These are phyloP conservation scores for Centroberyx gerrardi DNA, from an alignment of 2,797 vertebrate species.

Conservation along the genomic window DNA sequence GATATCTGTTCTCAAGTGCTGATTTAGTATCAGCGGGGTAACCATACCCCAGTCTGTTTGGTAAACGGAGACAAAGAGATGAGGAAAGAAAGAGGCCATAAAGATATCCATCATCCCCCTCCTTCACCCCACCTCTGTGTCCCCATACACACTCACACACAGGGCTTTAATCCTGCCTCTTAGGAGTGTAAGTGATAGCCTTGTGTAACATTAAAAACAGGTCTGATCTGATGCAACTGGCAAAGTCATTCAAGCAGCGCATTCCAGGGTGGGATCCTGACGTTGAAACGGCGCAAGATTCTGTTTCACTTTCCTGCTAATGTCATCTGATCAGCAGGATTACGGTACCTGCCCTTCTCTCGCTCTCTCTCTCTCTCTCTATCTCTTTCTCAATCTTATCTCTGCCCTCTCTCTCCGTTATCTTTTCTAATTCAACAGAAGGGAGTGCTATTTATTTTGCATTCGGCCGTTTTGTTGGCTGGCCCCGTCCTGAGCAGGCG, in stretches of 20 bases:
- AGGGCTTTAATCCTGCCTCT: slow-evolving; percentile 81
- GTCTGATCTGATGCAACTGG: slow-evolving; percentile 79
- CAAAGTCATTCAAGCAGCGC: slow-evolving; percentile 73
- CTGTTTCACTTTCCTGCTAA: slow-evolving; percentile 71
- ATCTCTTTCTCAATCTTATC: slow-evolving; percentile 52
- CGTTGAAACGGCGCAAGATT: slow-evolving; percentile 69
- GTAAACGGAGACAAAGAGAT: slow-evolving; percentile 80
- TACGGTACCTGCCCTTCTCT: slow-evolving; percentile 57
- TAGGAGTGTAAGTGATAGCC: slow-evolving; percentile 82
- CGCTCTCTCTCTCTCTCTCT: slow-evolving; percentile 30
- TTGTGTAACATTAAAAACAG: slow-evolving; percentile 82
- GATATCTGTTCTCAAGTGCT: slow-evolving; percentile 59
- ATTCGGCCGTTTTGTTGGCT: slow-evolving; percentile 56
- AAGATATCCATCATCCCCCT: slow-evolving; percentile 80
- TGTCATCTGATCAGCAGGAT: slow-evolving; percentile 74
- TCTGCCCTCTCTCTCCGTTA: slow-evolving; percentile 54
- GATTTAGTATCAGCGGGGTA: slow-evolving; percentile 59
- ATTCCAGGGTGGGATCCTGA: slow-evolving; percentile 76
- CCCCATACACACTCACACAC: slow-evolving; percentile 61
- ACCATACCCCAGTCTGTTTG: slow-evolving; percentile 75
- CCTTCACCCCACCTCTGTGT: slow-evolving; percentile 55
- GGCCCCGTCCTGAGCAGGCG: slow-evolving; percentile 46
- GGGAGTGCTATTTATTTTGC: slow-evolving; percentile 66
- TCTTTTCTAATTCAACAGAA: slow-evolving; percentile 72
- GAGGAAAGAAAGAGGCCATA: slow-evolving; percentile 76